Conservation (phyloP, 2,888 invertebrate genomes). For the Apamea monoglypha region DNA sequence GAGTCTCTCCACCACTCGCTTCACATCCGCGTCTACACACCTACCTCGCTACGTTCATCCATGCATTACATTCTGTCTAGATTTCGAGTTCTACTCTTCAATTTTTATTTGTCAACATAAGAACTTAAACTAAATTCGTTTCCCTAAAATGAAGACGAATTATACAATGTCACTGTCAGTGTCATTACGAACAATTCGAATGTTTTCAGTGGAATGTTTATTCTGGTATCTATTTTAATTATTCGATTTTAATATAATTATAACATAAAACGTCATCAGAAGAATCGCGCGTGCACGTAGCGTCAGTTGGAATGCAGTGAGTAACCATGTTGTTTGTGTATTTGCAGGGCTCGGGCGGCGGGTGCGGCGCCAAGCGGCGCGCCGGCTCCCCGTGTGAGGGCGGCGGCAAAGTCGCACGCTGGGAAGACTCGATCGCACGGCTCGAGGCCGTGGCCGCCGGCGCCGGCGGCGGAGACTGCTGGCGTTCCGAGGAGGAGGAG, state of each 20-base stretch:
- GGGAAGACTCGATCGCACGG: constrained; percentile 89
- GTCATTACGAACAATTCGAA: constrained; percentile 60
- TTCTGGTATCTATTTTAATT: constrained; percentile 52
- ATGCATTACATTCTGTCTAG: constrained; percentile 43
- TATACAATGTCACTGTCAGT: constrained; percentile 61
- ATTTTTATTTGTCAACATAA: constrained; percentile 33
- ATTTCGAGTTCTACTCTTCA: constrained; percentile 41
- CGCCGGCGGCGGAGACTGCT: constrained; percentile 91
- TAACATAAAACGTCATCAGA: constrained; percentile 12
- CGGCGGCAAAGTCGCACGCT: constrained; percentile 89
- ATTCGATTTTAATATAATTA: constrained; percentile 13
- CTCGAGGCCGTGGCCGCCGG: constrained; percentile 91
- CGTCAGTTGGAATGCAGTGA: constrained; percentile 41
- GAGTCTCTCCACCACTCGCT: constrained; percentile 55
- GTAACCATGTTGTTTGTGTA: constrained; percentile 64
- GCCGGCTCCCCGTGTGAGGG: constrained; percentile 88
- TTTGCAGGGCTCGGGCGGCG: constrained; percentile 89
- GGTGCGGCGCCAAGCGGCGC: constrained; percentile 90
- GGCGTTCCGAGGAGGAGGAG: constrained; percentile 90
- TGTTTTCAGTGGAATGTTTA: constrained; percentile 54
- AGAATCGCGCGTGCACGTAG: constrained; percentile 10
- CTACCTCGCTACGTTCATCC: constrained; percentile 41
- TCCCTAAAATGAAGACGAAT: constrained; percentile 56
- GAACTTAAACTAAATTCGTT: constrained; percentile 46
- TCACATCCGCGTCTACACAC: constrained; percentile 62